phyloP scores from a whole-genome alignment of 37 sponge, comb jelly and placozoan species.

The Halichondria panicea region DNA sequence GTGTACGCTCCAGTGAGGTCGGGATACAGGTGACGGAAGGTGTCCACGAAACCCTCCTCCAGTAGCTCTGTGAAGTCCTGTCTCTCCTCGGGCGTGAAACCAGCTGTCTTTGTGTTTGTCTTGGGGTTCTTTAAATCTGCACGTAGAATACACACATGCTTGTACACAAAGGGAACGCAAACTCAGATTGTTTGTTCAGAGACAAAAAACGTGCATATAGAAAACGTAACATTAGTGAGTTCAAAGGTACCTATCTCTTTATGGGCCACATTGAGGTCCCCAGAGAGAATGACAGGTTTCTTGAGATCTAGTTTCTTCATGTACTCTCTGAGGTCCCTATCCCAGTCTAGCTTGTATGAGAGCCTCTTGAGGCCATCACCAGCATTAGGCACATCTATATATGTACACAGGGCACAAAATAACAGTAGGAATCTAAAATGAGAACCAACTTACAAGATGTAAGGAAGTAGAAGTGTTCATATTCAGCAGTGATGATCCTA shows the following conservation, averaged over 20 bases:
- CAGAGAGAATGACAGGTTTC: conserved; percentile 91
- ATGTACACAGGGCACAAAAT: conserved; percentile 10
- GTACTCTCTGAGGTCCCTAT: conserved; percentile 72
- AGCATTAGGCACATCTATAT: conserved; percentile 95
- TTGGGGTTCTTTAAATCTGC: conserved; percentile 88
- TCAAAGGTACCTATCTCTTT: conserved; percentile 72
- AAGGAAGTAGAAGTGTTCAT: too few species aligned
- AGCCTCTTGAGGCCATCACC: conserved; percentile 80
- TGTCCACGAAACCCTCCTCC: conserved; percentile 79
- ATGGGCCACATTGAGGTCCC: conserved; percentile 96
- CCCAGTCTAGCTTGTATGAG: conserved; percentile 82
- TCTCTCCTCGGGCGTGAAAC: conserved; percentile 91
- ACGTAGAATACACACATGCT: neutral
- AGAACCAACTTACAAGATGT: too few species aligned
- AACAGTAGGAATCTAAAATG: neutral
- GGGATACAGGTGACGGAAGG: conserved; percentile 90
- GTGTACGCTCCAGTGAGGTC: conserved; percentile 80
- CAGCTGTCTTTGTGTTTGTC: conserved; percentile 79
- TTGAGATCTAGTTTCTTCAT: conserved; percentile 65
- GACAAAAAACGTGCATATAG: too few species aligned
- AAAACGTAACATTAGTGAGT: too few species aligned
- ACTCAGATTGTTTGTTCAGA: too few species aligned
- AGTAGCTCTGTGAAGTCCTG: conserved; percentile 80
- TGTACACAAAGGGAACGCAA: too few species aligned
- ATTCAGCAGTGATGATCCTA: too few species aligned